A percentile compares a stretch with the other conserved stretches of the same genome.
phyloP scores from a whole-genome alignment of 2,888 invertebrate genomes.

The Phyllotreta striolata region DNA sequence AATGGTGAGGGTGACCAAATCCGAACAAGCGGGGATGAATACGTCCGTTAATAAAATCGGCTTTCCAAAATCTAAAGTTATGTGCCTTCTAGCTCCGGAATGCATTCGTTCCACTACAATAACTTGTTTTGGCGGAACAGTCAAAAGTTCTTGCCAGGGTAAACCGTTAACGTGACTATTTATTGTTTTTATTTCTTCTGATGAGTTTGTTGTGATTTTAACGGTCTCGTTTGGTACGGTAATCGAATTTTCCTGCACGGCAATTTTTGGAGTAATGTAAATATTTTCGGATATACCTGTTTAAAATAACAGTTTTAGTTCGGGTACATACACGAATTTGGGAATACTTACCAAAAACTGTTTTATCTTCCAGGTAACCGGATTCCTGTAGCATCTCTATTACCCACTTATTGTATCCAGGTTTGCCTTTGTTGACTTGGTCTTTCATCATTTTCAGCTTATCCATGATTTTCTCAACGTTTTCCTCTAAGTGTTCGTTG shows the following conservation, averaged over 20 bases:
- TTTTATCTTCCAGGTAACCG: slow-evolving; percentile 35
- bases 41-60: slow-evolving; percentile 87
- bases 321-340: not conserved
- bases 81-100: slow-evolving; percentile 90
- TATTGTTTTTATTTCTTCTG: slow-evolving; percentile 23
- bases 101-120: slow-evolving; percentile 93
- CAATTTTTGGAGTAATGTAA: slow-evolving; percentile 22
- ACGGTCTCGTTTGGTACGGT: slow-evolving; percentile 18
- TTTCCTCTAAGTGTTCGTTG: slow-evolving; percentile 22
- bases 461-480: slow-evolving; percentile 44
- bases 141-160: slow-evolving; percentile 35
- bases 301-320: not conserved
- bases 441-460: slow-evolving; percentile 44
- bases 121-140: slow-evolving; percentile 39
- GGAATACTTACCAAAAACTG: slow-evolving; percentile 5
- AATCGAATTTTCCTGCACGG: slow-evolving; percentile 21
- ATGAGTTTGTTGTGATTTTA: slow-evolving; percentile 14
- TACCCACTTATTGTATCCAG: slow-evolving; percentile 49
- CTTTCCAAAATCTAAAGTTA: slow-evolving; percentile 90
- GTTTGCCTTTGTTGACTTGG: slow-evolving; percentile 34
- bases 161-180: slow-evolving; percentile 18
- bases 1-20: slow-evolving; percentile 84
- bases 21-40: slow-evolving; percentile 80
- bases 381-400: slow-evolving; percentile 42
- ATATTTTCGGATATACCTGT: slow-evolving; percentile 20